Conservation (phyloP, 2,113 vertebrate species). For the Epinephelus cyanopodus region DNA sequence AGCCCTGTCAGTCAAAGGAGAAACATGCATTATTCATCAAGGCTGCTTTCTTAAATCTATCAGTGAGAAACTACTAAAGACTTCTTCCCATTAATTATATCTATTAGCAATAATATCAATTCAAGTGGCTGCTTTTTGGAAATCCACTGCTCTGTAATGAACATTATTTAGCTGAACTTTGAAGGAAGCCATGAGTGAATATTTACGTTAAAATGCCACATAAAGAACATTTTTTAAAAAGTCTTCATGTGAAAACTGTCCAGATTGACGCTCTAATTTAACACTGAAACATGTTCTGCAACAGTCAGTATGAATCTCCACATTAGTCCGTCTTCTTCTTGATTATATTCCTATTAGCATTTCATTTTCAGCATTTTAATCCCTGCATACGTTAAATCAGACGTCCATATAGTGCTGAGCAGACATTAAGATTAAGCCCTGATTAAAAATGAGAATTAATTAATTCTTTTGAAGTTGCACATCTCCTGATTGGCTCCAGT, state of each 20-base stretch:
- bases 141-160: conserved; percentile 21
- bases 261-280: conserved; percentile 22
- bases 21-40: conserved; percentile 26
- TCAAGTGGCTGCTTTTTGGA: neutral
- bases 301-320: conserved; percentile 31
- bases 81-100: neutral
- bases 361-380: conserved; percentile 71
- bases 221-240: conserved; percentile 10
- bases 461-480: conserved; percentile 60
- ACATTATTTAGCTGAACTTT: neutral
- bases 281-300: conserved; percentile 24
- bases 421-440: conserved; percentile 70
- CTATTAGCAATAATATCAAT: neutral
- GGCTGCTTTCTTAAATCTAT: conserved; percentile 14
- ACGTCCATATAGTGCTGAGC: conserved; percentile 46
- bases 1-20: conserved; percentile 1
- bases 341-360: conserved; percentile 60
- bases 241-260: neutral
- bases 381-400: conserved; percentile 44
- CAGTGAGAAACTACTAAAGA: neutral
- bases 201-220: conserved; percentile 19
- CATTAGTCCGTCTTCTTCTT: conserved; percentile 43
- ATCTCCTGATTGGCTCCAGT: conserved; percentile 45
- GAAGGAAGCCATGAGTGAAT: neutral
- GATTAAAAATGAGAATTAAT: conserved; percentile 71